Base-by-base conservation (phyloP, 2,888 invertebrate species). In the Adelphocoris suturalis region DNA sequence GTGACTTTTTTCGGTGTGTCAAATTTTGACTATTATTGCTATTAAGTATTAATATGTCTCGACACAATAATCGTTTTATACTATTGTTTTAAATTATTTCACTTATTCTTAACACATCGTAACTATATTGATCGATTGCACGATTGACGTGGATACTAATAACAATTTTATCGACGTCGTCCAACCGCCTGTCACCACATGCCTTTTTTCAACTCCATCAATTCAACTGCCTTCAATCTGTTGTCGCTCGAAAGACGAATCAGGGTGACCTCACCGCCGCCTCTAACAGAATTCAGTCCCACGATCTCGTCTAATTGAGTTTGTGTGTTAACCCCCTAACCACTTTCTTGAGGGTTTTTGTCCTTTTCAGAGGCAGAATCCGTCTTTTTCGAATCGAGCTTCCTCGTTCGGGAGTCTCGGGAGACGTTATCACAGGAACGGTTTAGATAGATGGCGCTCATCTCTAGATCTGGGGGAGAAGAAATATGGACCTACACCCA, bases 321-420 rank as follows among this genome's bases (percentile, higher is more conserved):
- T 82, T 82, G 82, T 47, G 82, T 82, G 82, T 82, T 52, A 82
- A 82, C 55, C 82, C 52, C 19, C 52, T 52, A 52, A 52, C 27
- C 82, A 52, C 82, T 82, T 82, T 52, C 82, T 52, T 47, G 13
- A 7, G 52, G n/a, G 82, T 82, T 82, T 82, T 82, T 82, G 82
- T 82, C 52, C 55, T 19, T 52, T 82, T 52, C 82, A 52, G 82
- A 82, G 82, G 82, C 82, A 82, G 82, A 82, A 82, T 82, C 55
- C 82, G 82, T 82, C 82, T 82, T 82, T 82, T 28, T 23, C 48
- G 23, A 52, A 82, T 19, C 82, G 55, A 82, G 82, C 82, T 82
- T 82, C 82, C 55, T 52, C 82, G 48, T 78, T 78, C 78, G 27
- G 68, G 68, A 68, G 68, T 47, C 78, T 46, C 78, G 46, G 23